These are phyloP conservation scores for Porites cylindrica DNA, from an alignment of 92 coral and sea anemone species.

Conservation along the genomic window DNA sequence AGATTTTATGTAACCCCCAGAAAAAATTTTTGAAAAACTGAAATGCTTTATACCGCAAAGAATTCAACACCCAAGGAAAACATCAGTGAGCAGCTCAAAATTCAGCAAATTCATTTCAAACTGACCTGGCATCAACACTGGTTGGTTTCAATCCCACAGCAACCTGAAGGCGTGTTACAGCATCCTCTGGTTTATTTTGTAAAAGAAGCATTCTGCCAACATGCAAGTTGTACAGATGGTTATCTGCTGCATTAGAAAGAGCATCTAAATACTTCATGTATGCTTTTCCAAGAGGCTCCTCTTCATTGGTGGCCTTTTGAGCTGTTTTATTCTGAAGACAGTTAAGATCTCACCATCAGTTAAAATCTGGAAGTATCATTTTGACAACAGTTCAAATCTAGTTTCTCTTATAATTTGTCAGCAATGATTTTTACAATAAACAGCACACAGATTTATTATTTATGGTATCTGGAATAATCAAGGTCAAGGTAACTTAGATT, in stretches of 20 bases:
- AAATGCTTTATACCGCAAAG: too few species aligned
- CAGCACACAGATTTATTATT: too few species aligned
- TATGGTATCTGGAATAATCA: too few species aligned
- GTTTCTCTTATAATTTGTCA: too few species aligned
- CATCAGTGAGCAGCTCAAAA: background rate
- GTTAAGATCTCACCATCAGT: background rate
- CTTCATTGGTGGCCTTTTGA: slow-evolving; percentile 84
- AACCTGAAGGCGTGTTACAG: slow-evolving; percentile 79
- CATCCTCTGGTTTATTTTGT: slow-evolving; percentile 90
- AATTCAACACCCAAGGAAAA: background rate
- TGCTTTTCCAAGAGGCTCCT: slow-evolving; percentile 93
- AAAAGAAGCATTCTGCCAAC: slow-evolving; percentile 91
- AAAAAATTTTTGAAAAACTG: too few species aligned
- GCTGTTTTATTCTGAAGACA: slow-evolving; percentile 68
- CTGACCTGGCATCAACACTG: slow-evolving; percentile 85
- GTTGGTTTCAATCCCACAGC: slow-evolving; percentile 93
- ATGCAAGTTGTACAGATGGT: slow-evolving; percentile 88
- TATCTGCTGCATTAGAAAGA: slow-evolving; percentile 73
- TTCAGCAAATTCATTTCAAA: too few species aligned
- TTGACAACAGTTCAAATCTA: too few species aligned
- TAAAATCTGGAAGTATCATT: background rate
- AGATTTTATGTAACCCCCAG: too few species aligned
- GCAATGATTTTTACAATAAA: too few species aligned
- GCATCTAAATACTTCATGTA: slow-evolving; percentile 94
- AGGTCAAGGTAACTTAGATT: too few species aligned